Conservation (phyloP, 2,797 vertebrate species). For the Oreochromis grahami region DNA sequence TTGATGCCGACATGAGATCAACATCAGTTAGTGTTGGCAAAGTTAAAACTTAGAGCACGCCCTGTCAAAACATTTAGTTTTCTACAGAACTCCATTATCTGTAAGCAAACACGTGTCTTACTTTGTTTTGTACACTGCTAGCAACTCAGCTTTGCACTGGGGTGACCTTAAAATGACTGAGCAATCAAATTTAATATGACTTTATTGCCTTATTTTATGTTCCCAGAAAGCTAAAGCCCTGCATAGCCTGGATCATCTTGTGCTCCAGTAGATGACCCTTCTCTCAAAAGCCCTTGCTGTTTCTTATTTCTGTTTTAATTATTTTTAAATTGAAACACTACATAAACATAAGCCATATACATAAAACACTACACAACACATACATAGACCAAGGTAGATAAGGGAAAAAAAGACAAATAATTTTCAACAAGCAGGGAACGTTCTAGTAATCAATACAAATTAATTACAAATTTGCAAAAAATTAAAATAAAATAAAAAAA, state of each 20-base stretch:
- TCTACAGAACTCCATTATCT: background rate
- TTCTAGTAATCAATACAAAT: no score
- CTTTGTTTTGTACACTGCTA: background rate
- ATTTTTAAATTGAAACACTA: background rate
- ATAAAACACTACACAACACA: background rate
- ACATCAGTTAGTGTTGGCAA: background rate
- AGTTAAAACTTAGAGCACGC: background rate
- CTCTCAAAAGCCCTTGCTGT: background rate
- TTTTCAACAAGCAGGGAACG: background rate
- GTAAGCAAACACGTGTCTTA: background rate
- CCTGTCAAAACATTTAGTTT: background rate
- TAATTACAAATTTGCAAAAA: no score
- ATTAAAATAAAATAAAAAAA: no score
- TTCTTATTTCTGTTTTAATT: background rate
- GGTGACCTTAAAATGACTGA: background rate
- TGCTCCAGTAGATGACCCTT: background rate
- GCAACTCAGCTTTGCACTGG: background rate
- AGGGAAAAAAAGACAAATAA: rapidly evolving
- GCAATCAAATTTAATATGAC: background rate
- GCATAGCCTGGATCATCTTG: background rate
- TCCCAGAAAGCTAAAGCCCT: background rate
- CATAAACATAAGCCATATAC: background rate
- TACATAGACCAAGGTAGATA: background rate
- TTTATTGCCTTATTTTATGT: background rate
- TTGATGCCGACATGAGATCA: background rate